phyloP scores from a whole-genome alignment of 2,113 vertebrate genomes.

The Scalopus aquaticus region DNA sequence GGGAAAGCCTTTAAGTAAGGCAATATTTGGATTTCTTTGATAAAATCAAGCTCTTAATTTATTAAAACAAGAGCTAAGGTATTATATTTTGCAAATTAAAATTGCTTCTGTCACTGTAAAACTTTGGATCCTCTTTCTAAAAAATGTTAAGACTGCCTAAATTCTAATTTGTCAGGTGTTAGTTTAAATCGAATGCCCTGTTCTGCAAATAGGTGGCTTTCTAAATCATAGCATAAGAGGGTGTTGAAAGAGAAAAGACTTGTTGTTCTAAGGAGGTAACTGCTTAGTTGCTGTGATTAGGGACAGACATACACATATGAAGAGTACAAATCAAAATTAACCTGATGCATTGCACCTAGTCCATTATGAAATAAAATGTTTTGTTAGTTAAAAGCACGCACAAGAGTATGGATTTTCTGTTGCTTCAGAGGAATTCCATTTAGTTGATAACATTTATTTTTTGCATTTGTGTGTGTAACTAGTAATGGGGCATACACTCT shows the following conservation, averaged over 20 bases:
- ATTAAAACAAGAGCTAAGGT: background rate
- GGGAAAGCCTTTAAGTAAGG: background rate
- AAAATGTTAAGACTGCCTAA: conserved; percentile 38
- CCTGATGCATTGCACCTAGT: background rate
- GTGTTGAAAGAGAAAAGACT: background rate
- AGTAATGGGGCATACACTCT: background rate
- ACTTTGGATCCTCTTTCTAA: background rate
- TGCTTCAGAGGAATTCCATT: conserved; percentile 23
- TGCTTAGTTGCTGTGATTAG: background rate
- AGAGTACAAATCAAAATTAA: conserved; percentile 39
- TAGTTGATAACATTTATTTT: conserved; percentile 39
- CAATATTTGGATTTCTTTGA: background rate
- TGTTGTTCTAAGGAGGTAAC: background rate
- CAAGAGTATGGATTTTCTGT: background rate
- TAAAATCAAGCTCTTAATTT: background rate
- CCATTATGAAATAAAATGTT: conserved; percentile 29
- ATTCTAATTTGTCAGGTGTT: conserved; percentile 13
- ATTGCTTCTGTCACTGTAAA: background rate
- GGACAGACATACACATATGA: background rate
- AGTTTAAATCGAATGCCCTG: background rate
- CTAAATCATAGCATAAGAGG: background rate
- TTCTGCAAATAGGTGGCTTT: background rate
- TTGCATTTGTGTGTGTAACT: background rate
- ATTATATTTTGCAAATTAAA: conserved; percentile 26
- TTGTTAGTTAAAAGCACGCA: conserved; percentile 12